These are phyloP conservation scores for Gulo gulo DNA, from an alignment of 2,113 vertebrate species.

Conservation along the genomic window DNA sequence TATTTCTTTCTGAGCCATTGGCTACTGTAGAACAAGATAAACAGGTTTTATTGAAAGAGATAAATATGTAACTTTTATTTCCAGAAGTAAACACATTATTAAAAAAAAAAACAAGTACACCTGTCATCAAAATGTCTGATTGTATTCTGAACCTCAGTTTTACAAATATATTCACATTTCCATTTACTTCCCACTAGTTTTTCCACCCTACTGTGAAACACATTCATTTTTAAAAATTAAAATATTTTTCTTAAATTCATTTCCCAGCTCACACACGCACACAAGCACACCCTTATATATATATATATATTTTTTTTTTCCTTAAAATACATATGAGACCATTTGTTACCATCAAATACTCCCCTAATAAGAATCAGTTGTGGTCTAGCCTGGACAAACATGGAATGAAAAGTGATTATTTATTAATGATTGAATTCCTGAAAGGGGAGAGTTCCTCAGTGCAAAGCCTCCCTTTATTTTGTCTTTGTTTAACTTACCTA, in stretches of 20 bases:
- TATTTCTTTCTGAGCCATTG: conserved; percentile 61
- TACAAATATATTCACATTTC: conserved; percentile 30
- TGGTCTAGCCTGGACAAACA: not conserved
- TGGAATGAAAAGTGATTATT: not conserved
- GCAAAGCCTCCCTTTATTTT: not conserved
- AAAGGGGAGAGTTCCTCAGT: not conserved
- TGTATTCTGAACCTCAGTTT: conserved; percentile 33
- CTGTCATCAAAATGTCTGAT: not conserved
- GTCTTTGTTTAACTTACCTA: not conserved
- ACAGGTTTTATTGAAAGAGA: conserved; percentile 65
- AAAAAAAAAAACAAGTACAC: conserved; percentile 6
- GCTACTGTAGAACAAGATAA: conserved; percentile 61
- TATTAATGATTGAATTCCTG: not conserved
- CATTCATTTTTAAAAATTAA: not conserved
- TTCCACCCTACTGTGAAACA: not conserved
- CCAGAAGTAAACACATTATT: conserved; percentile 51
- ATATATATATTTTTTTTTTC: not conserved
- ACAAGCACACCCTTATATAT: not conserved
- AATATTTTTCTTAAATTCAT: not conserved
- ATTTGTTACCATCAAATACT: not conserved
- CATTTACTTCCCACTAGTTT: not conserved
- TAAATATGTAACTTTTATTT: conserved; percentile 29
- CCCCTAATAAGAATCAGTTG: not conserved
- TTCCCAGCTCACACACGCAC: not conserved
- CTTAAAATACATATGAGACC: not conserved